Evolutionary conservation across 64 coral and sea anemone species (phyloP).

Genomic region (Montipora sp.): DNA sequence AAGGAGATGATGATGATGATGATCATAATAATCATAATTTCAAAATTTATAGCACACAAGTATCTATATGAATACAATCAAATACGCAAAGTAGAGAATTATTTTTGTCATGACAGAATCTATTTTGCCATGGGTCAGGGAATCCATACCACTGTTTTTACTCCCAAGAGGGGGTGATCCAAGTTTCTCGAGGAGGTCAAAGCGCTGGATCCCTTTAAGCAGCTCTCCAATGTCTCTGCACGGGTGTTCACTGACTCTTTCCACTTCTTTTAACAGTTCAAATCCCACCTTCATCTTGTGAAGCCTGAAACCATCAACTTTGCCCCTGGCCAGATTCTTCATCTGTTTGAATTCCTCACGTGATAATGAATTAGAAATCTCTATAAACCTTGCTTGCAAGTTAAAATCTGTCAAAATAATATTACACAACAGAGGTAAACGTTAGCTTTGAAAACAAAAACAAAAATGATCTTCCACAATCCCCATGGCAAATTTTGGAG

Average conservation of each 20-base stretch:
- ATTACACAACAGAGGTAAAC: neutral
- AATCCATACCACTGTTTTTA: neutral
- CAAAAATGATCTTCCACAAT: no score
- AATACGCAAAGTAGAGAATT: no score
- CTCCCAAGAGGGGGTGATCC: neutral
- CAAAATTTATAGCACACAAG: neutral
- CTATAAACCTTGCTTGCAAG: neutral
- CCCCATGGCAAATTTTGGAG: no score
- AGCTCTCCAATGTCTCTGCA: neutral
- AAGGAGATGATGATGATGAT: no score
- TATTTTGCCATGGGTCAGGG: no score
- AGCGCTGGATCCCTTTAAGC: constrained; percentile 5
- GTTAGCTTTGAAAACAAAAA: no score
- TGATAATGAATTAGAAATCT: constrained; percentile 27
- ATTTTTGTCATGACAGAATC: no score
- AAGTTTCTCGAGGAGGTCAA: constrained; percentile 41
- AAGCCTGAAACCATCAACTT: neutral
- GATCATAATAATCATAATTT: no score
- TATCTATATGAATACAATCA: no score
- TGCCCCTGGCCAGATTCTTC: neutral
- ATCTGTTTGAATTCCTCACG: neutral
- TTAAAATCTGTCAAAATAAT: neutral
- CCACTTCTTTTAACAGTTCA: constrained; percentile 26
- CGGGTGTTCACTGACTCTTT: neutral
- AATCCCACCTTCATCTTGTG: neutral